Percentiles rank a stretch among this genome's conserved stretches.
phyloP scores from a whole-genome alignment of 1,140 invertebrate species.

The Scaptodrosophila lebanonensis region DNA sequence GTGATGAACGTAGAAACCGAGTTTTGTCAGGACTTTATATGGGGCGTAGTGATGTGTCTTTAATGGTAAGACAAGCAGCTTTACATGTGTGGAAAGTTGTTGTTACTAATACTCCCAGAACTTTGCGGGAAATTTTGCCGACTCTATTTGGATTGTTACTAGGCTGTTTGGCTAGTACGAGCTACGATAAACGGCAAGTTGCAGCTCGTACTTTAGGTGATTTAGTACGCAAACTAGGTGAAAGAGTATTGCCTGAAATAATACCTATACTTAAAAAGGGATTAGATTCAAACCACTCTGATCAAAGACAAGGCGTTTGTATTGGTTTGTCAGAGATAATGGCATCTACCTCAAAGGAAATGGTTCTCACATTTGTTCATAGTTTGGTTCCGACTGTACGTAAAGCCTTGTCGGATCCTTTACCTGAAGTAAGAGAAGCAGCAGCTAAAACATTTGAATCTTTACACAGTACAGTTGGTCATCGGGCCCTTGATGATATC shows the following conservation, averaged over 20 bases:
- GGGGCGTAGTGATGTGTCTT: conserved; percentile 96
- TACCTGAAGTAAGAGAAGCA: conserved; percentile 94
- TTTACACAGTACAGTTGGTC: conserved; percentile 95
- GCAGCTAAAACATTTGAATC: conserved; percentile 98
- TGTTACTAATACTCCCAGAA: conserved; percentile 97
- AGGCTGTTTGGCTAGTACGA: conserved; percentile 95
- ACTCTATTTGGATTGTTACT: conserved; percentile 94
- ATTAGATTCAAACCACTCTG: conserved; percentile 91
- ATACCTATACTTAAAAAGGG: conserved; percentile 97
- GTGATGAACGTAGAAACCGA: conserved; percentile 92
- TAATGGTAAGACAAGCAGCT: conserved; percentile 97
- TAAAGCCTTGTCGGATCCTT: conserved; percentile 94
- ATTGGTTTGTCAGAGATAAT: conserved; percentile 99
- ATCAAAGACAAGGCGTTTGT: conserved; percentile 98
- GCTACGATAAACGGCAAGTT: conserved; percentile 96
- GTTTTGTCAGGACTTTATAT: conserved; percentile 98
- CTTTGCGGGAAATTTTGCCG: conserved; percentile 96
- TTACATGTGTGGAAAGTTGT: conserved; percentile 99
- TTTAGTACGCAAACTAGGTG: conserved; percentile 97
- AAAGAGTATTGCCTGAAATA: conserved; percentile 97
- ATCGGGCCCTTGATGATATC: conserved; percentile 97
- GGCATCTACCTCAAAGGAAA: conserved; percentile 95
- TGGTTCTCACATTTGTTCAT: conserved; percentile 95
- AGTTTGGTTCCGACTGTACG: conserved; percentile 98
- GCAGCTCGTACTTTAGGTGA: conserved; percentile 97